Evolutionary conservation across 1,140 invertebrate genomes (phyloP).

Genomic region (Stegodyphus dumicola): DNA sequence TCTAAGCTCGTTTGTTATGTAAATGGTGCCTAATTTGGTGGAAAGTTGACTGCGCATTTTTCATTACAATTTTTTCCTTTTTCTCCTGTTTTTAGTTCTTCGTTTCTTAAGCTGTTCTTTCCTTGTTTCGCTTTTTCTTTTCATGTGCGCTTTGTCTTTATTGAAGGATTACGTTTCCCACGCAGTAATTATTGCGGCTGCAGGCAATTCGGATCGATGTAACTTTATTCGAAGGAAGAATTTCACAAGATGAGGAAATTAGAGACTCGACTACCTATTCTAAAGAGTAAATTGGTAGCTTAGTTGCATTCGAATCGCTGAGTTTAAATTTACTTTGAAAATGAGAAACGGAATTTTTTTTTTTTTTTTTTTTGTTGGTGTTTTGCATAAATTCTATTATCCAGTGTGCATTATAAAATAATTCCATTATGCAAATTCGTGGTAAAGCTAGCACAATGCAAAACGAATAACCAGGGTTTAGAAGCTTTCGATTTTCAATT

Average conservation of each 20-base stretch:
- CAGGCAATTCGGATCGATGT: neutral
- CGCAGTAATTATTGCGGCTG: constrained; percentile 20
- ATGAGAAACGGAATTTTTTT: too few relatives aligned
- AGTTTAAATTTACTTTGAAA: too few relatives aligned
- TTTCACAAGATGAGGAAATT: neutral
- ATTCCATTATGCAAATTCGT: too few relatives aligned
- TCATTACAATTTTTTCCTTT: constrained; percentile 16
- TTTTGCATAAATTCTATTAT: too few relatives aligned
- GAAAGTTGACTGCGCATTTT: constrained; percentile 49
- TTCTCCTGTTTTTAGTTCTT: neutral
- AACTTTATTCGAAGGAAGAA: neutral
- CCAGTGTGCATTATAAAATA: too few relatives aligned
- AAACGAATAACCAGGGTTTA: too few relatives aligned
- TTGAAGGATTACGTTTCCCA: neutral
- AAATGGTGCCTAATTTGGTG: constrained; percentile 53
- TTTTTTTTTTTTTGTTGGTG: too few relatives aligned
- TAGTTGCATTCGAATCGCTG: too few relatives aligned
- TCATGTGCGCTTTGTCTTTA: neutral
- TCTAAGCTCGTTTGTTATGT: constrained; percentile 54
- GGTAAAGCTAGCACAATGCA: too few relatives aligned
- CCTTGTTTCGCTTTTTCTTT: constrained; percentile 1
- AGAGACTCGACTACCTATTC: too few relatives aligned
- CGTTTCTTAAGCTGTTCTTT: neutral
- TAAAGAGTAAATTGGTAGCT: too few relatives aligned
- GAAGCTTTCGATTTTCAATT: too few relatives aligned